Conservation (phyloP, 2,888 invertebrate genomes). For the Dioctria rufipes region DNA sequence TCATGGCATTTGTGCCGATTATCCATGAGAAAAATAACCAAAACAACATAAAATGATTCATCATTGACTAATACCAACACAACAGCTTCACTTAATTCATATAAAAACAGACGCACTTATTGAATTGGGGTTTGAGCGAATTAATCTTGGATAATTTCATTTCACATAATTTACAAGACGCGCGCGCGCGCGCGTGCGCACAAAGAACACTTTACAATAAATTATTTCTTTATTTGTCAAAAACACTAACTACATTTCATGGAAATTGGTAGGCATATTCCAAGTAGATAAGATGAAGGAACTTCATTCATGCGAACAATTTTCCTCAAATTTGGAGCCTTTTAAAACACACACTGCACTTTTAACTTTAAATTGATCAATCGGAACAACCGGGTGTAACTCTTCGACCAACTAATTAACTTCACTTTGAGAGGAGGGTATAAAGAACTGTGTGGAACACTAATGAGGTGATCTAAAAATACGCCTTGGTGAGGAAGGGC, state of each 20-base stretch:
- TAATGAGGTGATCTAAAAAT: constrained; percentile 25
- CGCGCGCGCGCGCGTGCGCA: too few relatives aligned
- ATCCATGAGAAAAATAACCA: background rate
- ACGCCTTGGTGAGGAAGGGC: constrained; percentile 9
- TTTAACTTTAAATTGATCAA: too few relatives aligned
- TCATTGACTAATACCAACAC: background rate
- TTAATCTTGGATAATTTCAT: background rate
- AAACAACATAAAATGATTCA: background rate
- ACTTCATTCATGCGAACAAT: background rate
- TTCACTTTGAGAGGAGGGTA: constrained; percentile 2
- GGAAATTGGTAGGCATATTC: background rate
- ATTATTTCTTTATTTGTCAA: background rate
- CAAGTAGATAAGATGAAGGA: background rate
- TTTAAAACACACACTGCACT: too few relatives aligned
- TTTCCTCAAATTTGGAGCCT: background rate
- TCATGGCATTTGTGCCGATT: background rate
- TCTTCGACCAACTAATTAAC: constrained; percentile 6
- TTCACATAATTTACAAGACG: background rate
- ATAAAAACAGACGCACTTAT: background rate
- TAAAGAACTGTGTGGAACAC: background rate
- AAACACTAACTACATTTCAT: background rate
- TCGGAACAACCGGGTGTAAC: background rate
- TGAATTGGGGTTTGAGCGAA: background rate
- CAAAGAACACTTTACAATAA: too few relatives aligned
- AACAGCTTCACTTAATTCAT: background rate